Base-by-base conservation (phyloP, 2,113 vertebrate genomes). In the Leptocoma aspasia region DNA sequence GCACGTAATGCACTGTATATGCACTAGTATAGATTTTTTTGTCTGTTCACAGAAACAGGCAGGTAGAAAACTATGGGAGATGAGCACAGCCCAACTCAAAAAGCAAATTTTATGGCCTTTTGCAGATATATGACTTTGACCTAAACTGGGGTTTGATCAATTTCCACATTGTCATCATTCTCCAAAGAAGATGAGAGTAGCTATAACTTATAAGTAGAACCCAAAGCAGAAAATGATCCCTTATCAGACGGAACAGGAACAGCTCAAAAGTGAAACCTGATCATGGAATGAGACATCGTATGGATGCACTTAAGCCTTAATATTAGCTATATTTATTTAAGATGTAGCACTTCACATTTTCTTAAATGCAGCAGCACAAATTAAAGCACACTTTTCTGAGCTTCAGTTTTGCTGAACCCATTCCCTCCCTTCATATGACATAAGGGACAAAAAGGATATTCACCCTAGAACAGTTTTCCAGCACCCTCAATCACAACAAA, bases 11-110 rank as follows among this genome's bases (percentile, higher is more conserved):
- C 73, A 96, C 93, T 84, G 87, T 95, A 80, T 90, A 85, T 91
- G 66, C 56, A 91, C 79, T 85, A 53, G 41, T 94, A 97, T 95
- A 81, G 95, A 96, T 94, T 92, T 96, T 96, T 96, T 97, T 94
- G 76, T 90, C 96, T 95, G 57, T 78, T 93, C 94, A 86, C 76
- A 92, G 93, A 77, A 96, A 95, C 52, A 80, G 63, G 21, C 57
- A 79, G 37, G 71, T 90, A 90, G 82, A 95, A 96, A 96, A 92
- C 57, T 64, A 75, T 57, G 69, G 42, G 61, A 95, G 59, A 85
- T 50, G 44, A 89, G 52, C 61, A 75, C 19, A 90, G 47, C 30
- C 59, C 57, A 77, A 39, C 41, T 91, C 78, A 91, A 92, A 90
- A 88, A 70, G n/a, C 4, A 2, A 78, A 60, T 87, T 96, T 94